Evolutionary conservation across 2,113 vertebrate genomes (phyloP), one percentile per base, ranked within the genome.

Genomic region (Anguilla rostrata): DNA sequence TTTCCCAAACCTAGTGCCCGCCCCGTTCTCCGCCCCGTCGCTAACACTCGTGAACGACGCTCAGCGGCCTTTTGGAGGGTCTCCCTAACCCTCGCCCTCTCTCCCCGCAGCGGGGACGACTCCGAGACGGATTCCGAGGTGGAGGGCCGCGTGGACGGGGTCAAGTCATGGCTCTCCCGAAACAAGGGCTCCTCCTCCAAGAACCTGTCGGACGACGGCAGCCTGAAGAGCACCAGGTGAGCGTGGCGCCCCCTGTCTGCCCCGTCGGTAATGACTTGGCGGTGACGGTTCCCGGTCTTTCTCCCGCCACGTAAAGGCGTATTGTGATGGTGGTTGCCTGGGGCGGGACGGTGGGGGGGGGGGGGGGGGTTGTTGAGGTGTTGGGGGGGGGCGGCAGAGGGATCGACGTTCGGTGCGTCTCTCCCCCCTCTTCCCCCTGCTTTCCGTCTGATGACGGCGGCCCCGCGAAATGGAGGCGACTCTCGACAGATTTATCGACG

Each of bases 101-200:
- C 90, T 82, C 86, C 40, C 0, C 84, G 86, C 95, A 99, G 98
- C 0, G 97, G 97, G 3, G 98, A 97, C 0, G 97, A 97, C 90
- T 99, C 98, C 0, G 98, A 98, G 5, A 94, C 95, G 29, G 98
- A 99, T 91, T 99, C 97, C 0, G 98, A 99, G 91, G 91, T 97
- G 89, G 98, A 99, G 90, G 97, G 97, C 75, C 96, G 97, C 0
- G 97, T 99, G 56, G 98, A 99, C 0, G 98, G 96, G 12, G 98
- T 98, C 90, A 99, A 99, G 91, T 99, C 97, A 3, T 99, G 98
- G 98, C 95, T 99, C 86, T 99, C 95, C 84, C 95, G 95, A 92
- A 95, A 91, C 92, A 95, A 96, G 92, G 92, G 93, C 41, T 95
- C 93, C 3, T 95, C 93, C 3, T 93, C 96, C 91, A 99, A 98